Conservation (phyloP, 2,888 invertebrate genomes). For the Epistrophella euchroma region DNA sequence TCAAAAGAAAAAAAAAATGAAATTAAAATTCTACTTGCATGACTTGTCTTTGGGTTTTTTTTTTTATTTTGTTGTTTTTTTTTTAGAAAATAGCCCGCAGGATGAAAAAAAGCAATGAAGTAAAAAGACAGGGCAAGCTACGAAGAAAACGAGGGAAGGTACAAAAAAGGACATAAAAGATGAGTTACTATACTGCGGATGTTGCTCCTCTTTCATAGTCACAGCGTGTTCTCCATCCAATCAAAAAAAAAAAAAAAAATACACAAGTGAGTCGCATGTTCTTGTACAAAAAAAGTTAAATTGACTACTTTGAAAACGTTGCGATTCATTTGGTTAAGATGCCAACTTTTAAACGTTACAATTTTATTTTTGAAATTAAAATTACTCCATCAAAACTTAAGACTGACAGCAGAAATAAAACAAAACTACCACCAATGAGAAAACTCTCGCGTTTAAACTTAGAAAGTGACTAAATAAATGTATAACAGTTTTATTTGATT, state of each 20-base stretch:
- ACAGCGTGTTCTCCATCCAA: not conserved
- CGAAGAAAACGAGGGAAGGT: not conserved
- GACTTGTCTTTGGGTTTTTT: conserved; percentile 36
- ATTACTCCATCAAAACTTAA: too few relatives aligned
- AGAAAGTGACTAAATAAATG: too few relatives aligned
- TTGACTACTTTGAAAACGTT: too few relatives aligned
- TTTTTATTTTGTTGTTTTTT: conserved; percentile 25
- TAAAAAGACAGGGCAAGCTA: conserved; percentile 1
- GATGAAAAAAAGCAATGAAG: conserved; percentile 27
- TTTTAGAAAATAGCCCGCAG: conserved; percentile 41
- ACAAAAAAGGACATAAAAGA: conserved; percentile 34
- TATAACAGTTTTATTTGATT: too few relatives aligned
- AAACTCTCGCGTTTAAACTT: too few relatives aligned
- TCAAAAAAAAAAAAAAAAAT: not conserved
- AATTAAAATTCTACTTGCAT: conserved; percentile 57
- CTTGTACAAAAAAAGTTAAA: too few relatives aligned
- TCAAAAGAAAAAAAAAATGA: conserved; percentile 20
- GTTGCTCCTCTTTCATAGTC: not conserved
- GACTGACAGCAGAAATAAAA: too few relatives aligned
- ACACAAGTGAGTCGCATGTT: not conserved
- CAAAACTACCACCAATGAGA: too few relatives aligned
- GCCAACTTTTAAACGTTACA: too few relatives aligned
- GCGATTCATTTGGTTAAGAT: too few relatives aligned
- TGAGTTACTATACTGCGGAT: conserved; percentile 65
- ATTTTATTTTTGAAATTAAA: too few relatives aligned